Evolutionary conservation across 2,113 vertebrate genomes (phyloP).

Genomic region (Triplophysa tibetana): DNA sequence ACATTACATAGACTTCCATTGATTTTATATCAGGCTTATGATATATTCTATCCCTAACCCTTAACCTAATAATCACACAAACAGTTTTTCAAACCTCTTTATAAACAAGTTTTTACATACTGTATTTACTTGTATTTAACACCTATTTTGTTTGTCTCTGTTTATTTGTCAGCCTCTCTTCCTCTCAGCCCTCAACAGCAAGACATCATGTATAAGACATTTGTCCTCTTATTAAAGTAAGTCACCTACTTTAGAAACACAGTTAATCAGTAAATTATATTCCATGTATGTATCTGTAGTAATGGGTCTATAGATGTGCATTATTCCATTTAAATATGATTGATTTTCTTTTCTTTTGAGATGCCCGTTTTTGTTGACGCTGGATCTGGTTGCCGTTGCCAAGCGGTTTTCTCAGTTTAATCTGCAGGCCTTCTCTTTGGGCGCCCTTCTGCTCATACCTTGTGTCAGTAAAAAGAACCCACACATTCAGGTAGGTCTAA

Average conservation of each 20-base stretch:
- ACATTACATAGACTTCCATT: no score
- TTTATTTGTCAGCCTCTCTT: conserved; percentile 76
- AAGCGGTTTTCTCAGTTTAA: conserved; percentile 86
- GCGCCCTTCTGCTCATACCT: conserved; percentile 87
- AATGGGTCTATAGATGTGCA: background rate
- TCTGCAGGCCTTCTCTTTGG: conserved; percentile 85
- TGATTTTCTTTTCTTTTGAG: conserved; percentile 62
- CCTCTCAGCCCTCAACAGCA: conserved; percentile 81
- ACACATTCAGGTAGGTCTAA: conserved; percentile 82
- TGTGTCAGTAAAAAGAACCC: conserved; percentile 79
- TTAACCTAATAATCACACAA: no score
- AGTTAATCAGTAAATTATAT: background rate
- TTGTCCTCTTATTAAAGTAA: conserved; percentile 88
- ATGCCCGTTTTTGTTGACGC: conserved; percentile 86
- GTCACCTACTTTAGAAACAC: conserved; percentile 47
- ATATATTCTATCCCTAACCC: no score
- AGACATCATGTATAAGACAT: conserved; percentile 82
- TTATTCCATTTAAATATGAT: background rate
- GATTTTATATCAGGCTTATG: no score
- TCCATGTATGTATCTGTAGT: background rate
- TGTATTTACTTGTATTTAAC: background rate
- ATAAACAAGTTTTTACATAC: no score
- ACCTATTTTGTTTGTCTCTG: conserved; percentile 9
- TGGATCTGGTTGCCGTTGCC: conserved; percentile 86
- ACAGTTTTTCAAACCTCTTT: no score